These are phyloP conservation scores for Cotesia congregata DNA, from an alignment of 2,888 invertebrate genomes.

Conservation along the genomic window DNA sequence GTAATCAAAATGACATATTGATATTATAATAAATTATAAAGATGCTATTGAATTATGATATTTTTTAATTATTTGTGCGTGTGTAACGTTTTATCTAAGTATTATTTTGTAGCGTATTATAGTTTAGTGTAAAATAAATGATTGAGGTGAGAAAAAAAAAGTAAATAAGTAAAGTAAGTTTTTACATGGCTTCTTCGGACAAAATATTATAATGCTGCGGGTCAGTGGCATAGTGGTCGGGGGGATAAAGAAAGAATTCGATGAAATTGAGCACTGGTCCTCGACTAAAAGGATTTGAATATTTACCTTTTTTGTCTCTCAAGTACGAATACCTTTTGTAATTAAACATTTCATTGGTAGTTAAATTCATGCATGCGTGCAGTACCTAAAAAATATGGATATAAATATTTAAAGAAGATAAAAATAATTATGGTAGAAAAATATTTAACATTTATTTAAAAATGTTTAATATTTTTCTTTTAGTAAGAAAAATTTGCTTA, in stretches of 20 bases:
- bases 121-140: not conserved
- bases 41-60: slow-evolving; percentile 22
- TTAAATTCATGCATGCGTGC: slow-evolving; percentile 93
- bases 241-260: slow-evolving; percentile 91
- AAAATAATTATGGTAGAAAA: not conserved
- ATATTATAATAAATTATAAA: slow-evolving; percentile 51
- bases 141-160: not conserved
- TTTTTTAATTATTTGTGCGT: slow-evolving; percentile 22
- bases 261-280: slow-evolving; percentile 89
- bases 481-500: slow-evolving; percentile 70
- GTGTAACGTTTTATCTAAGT: not conserved
- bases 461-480: not conserved
- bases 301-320: slow-evolving; percentile 88
- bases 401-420: not conserved
- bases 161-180: not conserved
- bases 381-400: slow-evolving; percentile 76
- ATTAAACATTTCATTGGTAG: slow-evolving; percentile 96
- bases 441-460: not conserved
- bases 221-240: slow-evolving; percentile 84
- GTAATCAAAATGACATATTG: slow-evolving; percentile 40
- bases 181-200: slow-evolving; percentile 73
- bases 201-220: slow-evolving; percentile 74
- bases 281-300: slow-evolving; percentile 92
- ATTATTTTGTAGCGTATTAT: not conserved
- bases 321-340: slow-evolving; percentile 92